Evolutionary conservation across 2,888 invertebrate genomes (phyloP), one percentile per base, ranked within the genome.

Genomic region (Apantesis nais): DNA sequence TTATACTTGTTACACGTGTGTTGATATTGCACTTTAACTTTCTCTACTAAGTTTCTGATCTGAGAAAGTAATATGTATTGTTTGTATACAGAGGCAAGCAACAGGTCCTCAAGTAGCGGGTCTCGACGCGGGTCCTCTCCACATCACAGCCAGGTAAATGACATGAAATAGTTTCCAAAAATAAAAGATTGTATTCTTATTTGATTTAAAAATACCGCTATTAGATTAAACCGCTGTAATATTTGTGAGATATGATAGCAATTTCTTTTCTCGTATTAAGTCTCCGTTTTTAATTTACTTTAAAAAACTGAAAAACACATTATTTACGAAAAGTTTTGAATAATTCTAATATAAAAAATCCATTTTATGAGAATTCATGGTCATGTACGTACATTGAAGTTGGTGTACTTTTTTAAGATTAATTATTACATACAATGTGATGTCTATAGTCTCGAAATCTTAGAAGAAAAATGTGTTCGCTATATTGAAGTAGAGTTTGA

Each of bases 21-120:
- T 11, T 39, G 39, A 12, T 4, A 41, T 41, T 41, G 14, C 16
- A 34, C 1, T 52, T 31, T 4, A 52, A n/a, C 31, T 52, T 34
- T 25, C 16, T 52, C 16, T 19, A 4, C 25, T 16, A 25, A 9
- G 4, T 31, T 16, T 55, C 16, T 25, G 2, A 37, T 37, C 52
- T 16, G 8, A 66, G 25, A n/a, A 64, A 31, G 19, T 68, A 58
- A 64, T 29, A 34, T 41, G 44, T 48, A 37, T 74, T 78, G 41
- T 82, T 82, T 85, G 81, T 85, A 77, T 73, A 19, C 87, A 94
- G 94, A 91, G 75, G 88, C 86, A 19, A 94, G 94, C 89, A 93
- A 93, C 89, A 91, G 94, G 88, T 94, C 94, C 12, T 93, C 94
- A 0, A 94, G 94, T 74, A 93, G 93, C 74, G 93, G 90, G 0